Evolutionary conservation across 2,888 invertebrate species (phyloP), one percentile per base, ranked within the genome.

Genomic region (Drosophila merina): DNA sequence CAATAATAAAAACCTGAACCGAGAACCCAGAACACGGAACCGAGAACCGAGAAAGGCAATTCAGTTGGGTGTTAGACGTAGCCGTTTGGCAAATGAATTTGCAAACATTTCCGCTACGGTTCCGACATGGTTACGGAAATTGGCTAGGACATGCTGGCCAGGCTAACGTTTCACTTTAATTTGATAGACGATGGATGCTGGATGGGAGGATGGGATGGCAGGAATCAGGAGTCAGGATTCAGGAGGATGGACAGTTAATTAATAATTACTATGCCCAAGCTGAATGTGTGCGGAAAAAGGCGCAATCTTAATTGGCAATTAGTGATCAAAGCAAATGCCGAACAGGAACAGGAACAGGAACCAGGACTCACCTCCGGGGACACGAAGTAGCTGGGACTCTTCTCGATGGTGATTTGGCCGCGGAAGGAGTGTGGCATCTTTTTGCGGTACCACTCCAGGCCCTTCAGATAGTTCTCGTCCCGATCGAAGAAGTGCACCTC

Each of bases 401-500:
- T 99, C 92, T 99, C 99, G 82, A 98, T 96, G 59, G 98, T 98
- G 79, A 98, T 96, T 92, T 98, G 98, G 45, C 97, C 96, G 74
- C 95, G 95, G 92, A 96, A 96, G 1, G 98, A 97, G 88, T 96
- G 95, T 9, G 98, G 98, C 98, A 99, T 98, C 91, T 97, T 96
- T 89, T 95, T 95, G 68, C 96, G 93, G 92, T 99, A 99, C 99
- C 99, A 99, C 71, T 98, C 97, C 67, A 98, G 93, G 0, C 99
- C 99, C 75, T 95, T 94, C 57, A 95, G 94, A 91, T 98, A 99
- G 91, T 98, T 98, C 86, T 97, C 97, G 89, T 97, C 97, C 57
- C 97, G 94, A 92, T 99, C 98, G 92, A 99, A 99, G 93, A 98
- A 99, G 92, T 99, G 99, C 36, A 98, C 96, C 92, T 99, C 99